phyloP scores from a whole-genome alignment of 2,113 vertebrate species.

The Rhinopomastus cyanomelas region DNA sequence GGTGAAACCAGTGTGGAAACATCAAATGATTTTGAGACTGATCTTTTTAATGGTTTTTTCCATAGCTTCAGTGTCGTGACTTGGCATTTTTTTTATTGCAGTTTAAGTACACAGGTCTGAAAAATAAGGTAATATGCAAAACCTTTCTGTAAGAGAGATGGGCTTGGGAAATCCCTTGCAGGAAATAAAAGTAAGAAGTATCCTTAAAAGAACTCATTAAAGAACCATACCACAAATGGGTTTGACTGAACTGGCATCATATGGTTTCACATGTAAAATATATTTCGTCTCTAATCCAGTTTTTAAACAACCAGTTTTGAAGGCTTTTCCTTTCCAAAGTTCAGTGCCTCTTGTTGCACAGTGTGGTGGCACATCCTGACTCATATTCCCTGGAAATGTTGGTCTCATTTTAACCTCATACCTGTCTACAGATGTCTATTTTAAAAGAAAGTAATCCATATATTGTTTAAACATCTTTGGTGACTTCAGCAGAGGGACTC shows the following conservation, averaged over 20 bases:
- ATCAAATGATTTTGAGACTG: background rate
- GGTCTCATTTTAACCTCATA: background rate
- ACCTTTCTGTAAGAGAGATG: slow-evolving; percentile 17
- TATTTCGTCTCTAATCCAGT: background rate
- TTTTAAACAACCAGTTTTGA: background rate
- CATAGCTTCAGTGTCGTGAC: background rate
- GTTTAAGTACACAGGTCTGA: slow-evolving; percentile 4
- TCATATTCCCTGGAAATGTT: background rate
- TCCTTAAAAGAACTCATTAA: too few species aligned
- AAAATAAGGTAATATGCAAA: slow-evolving; percentile 17
- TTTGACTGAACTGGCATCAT: background rate
- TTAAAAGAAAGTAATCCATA: background rate
- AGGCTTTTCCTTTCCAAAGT: background rate
- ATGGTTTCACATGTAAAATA: slow-evolving; percentile 15
- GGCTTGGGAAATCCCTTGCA: background rate
- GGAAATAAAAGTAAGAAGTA: background rate
- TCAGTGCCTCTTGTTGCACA: background rate
- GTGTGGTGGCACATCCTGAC: background rate
- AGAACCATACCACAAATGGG: background rate
- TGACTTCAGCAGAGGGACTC: background rate
- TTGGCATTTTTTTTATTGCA: slow-evolving; percentile 24
- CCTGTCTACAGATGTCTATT: background rate
- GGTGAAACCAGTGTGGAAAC: slow-evolving; percentile 9
- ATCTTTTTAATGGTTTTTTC: background rate
- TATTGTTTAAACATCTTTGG: background rate